These are phyloP conservation scores for Aurelia aurita DNA, from an alignment of 30 jellyfish, hydroid and myxozoan genomes.

Conservation along the genomic window DNA sequence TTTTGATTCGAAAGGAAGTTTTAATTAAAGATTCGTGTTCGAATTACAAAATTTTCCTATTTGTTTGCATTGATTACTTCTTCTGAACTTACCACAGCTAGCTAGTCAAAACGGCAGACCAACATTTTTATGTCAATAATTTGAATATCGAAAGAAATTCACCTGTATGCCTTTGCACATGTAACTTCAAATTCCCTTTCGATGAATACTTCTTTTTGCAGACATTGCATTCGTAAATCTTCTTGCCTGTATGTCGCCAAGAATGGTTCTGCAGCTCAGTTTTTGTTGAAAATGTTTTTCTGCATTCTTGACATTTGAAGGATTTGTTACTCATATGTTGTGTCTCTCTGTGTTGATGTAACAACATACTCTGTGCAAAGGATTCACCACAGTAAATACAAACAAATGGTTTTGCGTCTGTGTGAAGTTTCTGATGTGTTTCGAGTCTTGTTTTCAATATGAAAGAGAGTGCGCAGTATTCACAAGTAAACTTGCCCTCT, in stretches of 20 bases:
- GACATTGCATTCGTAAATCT: conserved; percentile 66
- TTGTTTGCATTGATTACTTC: too few species aligned
- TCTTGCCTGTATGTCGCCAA: conserved; percentile 86
- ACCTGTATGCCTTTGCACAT: conserved; percentile 76
- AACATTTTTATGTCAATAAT: too few species aligned
- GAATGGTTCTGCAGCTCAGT: conserved; percentile 75
- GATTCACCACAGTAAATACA: conserved; percentile 75
- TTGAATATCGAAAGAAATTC: neutral
- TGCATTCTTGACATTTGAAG: conserved; percentile 74
- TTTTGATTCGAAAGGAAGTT: too few species aligned
- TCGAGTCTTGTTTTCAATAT: conserved; percentile 59
- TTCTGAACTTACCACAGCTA: too few species aligned
- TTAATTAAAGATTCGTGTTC: too few species aligned
- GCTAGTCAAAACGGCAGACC: too few species aligned
- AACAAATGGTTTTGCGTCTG: conserved; percentile 69
- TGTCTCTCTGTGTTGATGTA: conserved; percentile 69
- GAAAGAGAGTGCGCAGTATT: conserved; percentile 68
- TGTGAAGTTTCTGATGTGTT: conserved; percentile 79
- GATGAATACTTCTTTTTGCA: conserved; percentile 83
- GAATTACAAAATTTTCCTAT: too few species aligned
- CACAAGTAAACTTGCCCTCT: conserved; percentile 23
- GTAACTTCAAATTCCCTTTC: conserved; percentile 85
- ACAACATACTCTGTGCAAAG: conserved; percentile 48
- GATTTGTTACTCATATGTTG: conserved; percentile 77
- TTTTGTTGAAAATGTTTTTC: conserved; percentile 76